These are phyloP conservation scores for Hemiprocne comata DNA, from an alignment of 2,113 vertebrate genomes.

Conservation along the genomic window DNA sequence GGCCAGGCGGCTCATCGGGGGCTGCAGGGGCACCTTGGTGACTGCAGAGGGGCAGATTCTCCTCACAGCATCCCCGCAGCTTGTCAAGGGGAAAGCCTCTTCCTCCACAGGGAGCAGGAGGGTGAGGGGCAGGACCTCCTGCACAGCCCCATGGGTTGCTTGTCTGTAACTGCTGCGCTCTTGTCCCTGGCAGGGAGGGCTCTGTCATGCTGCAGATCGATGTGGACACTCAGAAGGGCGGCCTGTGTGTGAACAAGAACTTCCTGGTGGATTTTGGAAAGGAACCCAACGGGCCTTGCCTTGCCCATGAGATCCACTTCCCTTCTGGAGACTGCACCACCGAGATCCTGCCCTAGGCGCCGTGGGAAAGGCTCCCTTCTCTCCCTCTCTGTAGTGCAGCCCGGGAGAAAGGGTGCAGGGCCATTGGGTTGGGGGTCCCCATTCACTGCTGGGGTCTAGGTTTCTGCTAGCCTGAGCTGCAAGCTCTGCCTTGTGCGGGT, in stretches of 20 bases:
- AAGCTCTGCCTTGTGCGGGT: neutral
- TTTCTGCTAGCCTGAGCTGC: neutral
- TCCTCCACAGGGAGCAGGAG: fast-evolving
- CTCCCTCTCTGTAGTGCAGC: neutral
- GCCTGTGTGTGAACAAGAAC: conserved; percentile 82
- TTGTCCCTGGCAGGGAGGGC: conserved; percentile 79
- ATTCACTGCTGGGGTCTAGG: neutral
- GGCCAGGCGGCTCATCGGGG: neutral
- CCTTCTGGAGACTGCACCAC: conserved; percentile 85
- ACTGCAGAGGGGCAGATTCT: neutral
- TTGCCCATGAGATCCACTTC: conserved; percentile 87
- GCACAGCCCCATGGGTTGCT: neutral
- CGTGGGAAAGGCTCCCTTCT: fast-evolving
- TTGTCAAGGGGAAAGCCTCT: neutral
- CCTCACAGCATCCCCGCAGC: neutral
- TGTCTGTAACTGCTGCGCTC: neutral
- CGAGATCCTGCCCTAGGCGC: conserved; percentile 80
- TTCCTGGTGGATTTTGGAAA: conserved; percentile 94
- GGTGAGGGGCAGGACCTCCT: neutral
- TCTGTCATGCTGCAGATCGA: conserved; percentile 90
- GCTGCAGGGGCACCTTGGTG: neutral
- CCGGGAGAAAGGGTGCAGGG: neutral
- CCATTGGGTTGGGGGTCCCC: neutral
- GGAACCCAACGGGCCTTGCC: conserved; percentile 84
- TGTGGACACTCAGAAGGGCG: conserved; percentile 82